phyloP scores from a whole-genome alignment of 2,113 vertebrate genomes.

The Spermophilus dauricus region DNA sequence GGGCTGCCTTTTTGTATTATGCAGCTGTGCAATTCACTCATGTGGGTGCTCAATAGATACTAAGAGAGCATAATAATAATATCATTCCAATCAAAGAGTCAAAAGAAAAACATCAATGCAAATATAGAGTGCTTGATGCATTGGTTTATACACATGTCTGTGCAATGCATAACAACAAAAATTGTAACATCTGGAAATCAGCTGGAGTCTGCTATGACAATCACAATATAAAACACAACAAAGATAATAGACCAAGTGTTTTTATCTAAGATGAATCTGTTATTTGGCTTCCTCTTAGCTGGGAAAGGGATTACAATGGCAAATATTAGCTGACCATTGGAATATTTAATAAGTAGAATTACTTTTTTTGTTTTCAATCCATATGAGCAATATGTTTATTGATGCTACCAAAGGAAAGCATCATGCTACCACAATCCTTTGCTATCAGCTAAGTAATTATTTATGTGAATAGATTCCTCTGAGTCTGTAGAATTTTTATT shows the following conservation, averaged over 20 bases:
- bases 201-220: conserved; percentile 29
- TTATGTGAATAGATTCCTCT: neutral
- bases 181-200: conserved; percentile 59
- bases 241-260: conserved; percentile 51
- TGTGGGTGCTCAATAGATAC: conserved; percentile 64
- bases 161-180: conserved; percentile 49
- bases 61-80: conserved; percentile 65
- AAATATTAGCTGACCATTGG: conserved; percentile 59
- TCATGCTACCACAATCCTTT: neutral
- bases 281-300: conserved; percentile 30
- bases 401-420: neutral
- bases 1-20: conserved; percentile 10
- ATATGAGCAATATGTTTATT: conserved; percentile 19
- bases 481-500: neutral
- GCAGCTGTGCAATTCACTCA: neutral
- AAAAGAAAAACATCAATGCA: conserved; percentile 53
- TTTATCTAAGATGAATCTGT: conserved; percentile 27
- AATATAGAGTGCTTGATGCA: conserved; percentile 4
- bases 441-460: neutral
- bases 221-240: conserved; percentile 36
- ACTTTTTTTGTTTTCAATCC: neutral
- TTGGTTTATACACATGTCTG: conserved; percentile 51
- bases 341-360: conserved; percentile 45
- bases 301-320: neutral
- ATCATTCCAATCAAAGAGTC: conserved; percentile 67